phyloP scores from a whole-genome alignment of 1,140 invertebrate genomes.

The Diorhabda carinulata region DNA sequence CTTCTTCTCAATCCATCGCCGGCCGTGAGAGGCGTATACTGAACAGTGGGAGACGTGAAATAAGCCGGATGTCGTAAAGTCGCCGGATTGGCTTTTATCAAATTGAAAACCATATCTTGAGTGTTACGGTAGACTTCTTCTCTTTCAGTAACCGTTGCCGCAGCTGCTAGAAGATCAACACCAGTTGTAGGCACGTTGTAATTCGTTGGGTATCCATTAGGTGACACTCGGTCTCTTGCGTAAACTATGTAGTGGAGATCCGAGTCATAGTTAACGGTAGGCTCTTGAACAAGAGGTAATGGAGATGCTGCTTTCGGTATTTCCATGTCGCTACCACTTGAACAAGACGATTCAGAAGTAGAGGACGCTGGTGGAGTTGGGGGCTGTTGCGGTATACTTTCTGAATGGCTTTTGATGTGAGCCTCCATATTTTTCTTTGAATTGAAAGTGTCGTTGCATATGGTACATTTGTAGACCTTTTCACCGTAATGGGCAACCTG shows the following conservation, averaged over 20 bases:
- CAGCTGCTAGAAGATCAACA: slow-evolving; percentile 45
- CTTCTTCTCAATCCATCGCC: slow-evolving; percentile 64
- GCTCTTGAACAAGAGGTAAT: slow-evolving; percentile 26
- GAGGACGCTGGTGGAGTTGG: slow-evolving; percentile 42
- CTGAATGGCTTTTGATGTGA: slow-evolving; percentile 85
- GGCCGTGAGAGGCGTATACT: slow-evolving; percentile 47
- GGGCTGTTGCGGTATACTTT: slow-evolving; percentile 53
- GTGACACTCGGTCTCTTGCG: slow-evolving; percentile 32
- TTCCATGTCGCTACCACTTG: slow-evolving; percentile 51
- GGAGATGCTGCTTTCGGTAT: slow-evolving; percentile 45
- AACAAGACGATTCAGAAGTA: slow-evolving; percentile 37
- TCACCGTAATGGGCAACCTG: slow-evolving; percentile 83
- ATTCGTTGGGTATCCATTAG: slow-evolving; percentile 44
- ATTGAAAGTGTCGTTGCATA: slow-evolving; percentile 83
- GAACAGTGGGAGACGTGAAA: slow-evolving; percentile 33
- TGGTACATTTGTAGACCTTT: slow-evolving; percentile 87
- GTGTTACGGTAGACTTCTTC: slow-evolving; percentile 28
- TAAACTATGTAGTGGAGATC: slow-evolving; percentile 43
- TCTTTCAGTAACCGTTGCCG: slow-evolving; percentile 40
- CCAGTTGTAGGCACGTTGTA: slow-evolving; percentile 34
- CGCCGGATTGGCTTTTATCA: slow-evolving; percentile 38
- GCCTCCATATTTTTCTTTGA: slow-evolving; percentile 85
- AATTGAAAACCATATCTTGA: slow-evolving; percentile 38
- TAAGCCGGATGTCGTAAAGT: slow-evolving; percentile 40
- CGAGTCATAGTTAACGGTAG: slow-evolving; percentile 36